Evolutionary conservation across 2,113 vertebrate species (phyloP).

Genomic region (Vombatus ursinus): DNA sequence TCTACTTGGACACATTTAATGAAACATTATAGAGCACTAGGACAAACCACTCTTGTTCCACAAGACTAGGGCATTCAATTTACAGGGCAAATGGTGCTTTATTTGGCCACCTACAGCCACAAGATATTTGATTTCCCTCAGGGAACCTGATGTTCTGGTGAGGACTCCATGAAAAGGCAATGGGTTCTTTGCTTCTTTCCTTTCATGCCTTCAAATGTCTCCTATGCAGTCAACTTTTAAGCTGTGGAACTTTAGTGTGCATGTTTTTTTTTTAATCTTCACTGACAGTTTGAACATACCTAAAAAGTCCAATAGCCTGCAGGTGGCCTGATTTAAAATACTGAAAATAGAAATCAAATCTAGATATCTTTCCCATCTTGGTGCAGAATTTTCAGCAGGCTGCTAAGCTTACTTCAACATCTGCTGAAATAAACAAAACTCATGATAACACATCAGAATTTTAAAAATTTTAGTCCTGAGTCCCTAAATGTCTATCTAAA

Average conservation of each 20-base stretch:
- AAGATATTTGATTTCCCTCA: constrained; percentile 9
- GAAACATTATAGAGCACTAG: background rate
- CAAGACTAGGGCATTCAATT: background rate
- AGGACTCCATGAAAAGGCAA: background rate
- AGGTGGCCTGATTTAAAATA: constrained; percentile 45
- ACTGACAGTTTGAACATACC: constrained; percentile 22
- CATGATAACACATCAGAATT: background rate
- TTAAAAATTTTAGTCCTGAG: constrained; percentile 9
- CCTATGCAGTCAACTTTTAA: constrained; percentile 10
- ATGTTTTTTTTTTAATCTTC: background rate
- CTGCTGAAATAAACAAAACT: constrained; percentile 60
- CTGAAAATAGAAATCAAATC: constrained; percentile 56
- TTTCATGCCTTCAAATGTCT: constrained; percentile 33
- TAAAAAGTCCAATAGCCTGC: constrained; percentile 1
- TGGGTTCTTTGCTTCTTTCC: constrained; percentile 14
- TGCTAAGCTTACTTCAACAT: constrained; percentile 47
- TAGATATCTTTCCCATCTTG: constrained; percentile 6
- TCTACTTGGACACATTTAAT: background rate
- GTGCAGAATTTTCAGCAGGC: constrained; percentile 37
- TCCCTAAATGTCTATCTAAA: constrained; percentile 38
- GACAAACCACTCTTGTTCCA: constrained; percentile 5
- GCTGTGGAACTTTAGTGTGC: background rate
- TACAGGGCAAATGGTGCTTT: constrained; percentile 9
- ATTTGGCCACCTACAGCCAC: background rate
- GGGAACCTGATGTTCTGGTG: background rate